These are phyloP conservation scores for Drosophila kohkoa DNA, from an alignment of 1,140 invertebrate genomes.

Conservation along the genomic window DNA sequence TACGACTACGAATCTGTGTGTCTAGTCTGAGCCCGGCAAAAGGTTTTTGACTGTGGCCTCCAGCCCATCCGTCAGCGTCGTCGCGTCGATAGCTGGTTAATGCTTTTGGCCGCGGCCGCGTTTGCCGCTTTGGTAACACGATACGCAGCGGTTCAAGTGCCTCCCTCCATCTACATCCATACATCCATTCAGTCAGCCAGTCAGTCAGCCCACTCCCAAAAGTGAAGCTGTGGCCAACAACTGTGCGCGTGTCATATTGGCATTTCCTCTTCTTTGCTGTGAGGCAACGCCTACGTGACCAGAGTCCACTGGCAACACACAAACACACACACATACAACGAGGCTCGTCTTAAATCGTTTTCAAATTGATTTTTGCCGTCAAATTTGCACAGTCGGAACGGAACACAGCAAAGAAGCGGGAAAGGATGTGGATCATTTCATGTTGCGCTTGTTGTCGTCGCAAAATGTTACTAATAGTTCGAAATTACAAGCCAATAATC, in stretches of 20 bases:
- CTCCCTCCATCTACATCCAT: neutral
- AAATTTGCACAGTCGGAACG: conserved; percentile 75
- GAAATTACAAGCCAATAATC: conserved; percentile 80
- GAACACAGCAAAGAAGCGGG: neutral
- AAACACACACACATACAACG: too few relatives aligned
- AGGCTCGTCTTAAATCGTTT: conserved; percentile 73
- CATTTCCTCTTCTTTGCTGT: conserved; percentile 74
- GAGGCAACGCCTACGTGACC: conserved; percentile 67
- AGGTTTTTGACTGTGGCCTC: conserved; percentile 12
- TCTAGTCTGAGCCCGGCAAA: neutral
- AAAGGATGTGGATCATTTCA: conserved; percentile 47
- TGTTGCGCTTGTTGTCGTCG: conserved; percentile 71
- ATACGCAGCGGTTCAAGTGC: conserved; percentile 43
- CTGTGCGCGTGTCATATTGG: conserved; percentile 77
- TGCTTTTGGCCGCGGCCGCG: conserved; percentile 46
- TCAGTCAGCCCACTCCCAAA: conserved; percentile 14
- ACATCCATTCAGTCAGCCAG: conserved; percentile 8
- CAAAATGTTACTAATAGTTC: conserved; percentile 81
- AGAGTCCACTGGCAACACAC: neutral
- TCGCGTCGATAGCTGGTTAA: conserved; percentile 78
- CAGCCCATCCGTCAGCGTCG: conserved; percentile 73
- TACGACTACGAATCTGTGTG: neutral
- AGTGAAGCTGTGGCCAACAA: conserved; percentile 17
- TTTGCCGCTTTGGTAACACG: conserved; percentile 52
- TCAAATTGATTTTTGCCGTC: conserved; percentile 81